Base-by-base conservation (phyloP, 2,888 invertebrate species). In the Drosophila borborema region DNA sequence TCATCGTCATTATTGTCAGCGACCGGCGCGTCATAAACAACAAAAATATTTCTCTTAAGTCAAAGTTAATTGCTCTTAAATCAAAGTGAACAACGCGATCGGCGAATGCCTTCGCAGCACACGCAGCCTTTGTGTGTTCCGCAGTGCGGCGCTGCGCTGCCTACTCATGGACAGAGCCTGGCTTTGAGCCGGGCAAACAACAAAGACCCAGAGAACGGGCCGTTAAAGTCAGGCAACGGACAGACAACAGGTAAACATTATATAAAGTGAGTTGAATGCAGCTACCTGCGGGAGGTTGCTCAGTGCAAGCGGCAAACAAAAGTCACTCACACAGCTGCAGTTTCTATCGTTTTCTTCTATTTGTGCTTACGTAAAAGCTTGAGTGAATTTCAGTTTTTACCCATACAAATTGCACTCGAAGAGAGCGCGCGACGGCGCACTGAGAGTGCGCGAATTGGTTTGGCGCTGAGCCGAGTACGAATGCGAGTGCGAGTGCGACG, bases 41-140 rank as follows among this genome's bases (percentile, higher is more conserved):
- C 59, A 64, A 31, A 78, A 83, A 78, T 88, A 75, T 76, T 86
- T 88, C 86, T 86, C 86, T 86, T 86, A 90, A 86, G 89, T 90
- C 89, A 89, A 82, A 72, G 79, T 73, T 86, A 90, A 88, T 86
- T 76, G 83, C 86, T 90, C 90, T 86, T 86, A 86, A 90, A 86
- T 88, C 90, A 86, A 86, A 78, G 78, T 56, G 70, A 80, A 74
- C 70, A 70, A 72, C 67, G 70, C 73, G 90, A 85, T 87, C 85
- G 81, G 62, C 53, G 36, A 66, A 43, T 63, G 72, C 48, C 43
- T 31, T 31, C 36, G 28, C 54, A 54, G 31, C 54, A 40, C 40
- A 38, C 46, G 49, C 20, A 20, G 48, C 62, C 49, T 60, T 64
- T 78, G 60, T 72, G 40, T 62, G 65, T 68, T 74, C 74, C 67